phyloP scores from a whole-genome alignment of 1,140 invertebrate species.

The Nebria ingens region DNA sequence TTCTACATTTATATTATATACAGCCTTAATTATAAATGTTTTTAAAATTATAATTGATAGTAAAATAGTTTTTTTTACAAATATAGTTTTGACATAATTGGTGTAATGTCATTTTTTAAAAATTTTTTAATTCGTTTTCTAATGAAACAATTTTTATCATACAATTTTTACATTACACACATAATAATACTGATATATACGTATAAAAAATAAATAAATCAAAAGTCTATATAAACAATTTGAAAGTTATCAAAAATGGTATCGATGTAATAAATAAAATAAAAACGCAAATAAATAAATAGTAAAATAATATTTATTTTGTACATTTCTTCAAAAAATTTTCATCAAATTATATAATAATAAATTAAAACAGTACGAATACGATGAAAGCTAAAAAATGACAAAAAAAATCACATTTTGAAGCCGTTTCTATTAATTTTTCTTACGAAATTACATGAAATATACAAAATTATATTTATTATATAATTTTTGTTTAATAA shows the following conservation, averaged over 20 bases:
- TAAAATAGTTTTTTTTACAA: slow-evolving; percentile 6
- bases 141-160: background rate
- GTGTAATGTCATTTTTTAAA: background rate
- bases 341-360: background rate
- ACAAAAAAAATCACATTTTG: too few relatives aligned
- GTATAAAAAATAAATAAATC: background rate
- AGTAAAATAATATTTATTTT: slow-evolving; percentile 7
- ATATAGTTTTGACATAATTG: too few relatives aligned
- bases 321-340: slow-evolving; percentile 4
- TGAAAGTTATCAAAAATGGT: background rate
- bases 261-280: background rate
- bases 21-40: background rate
- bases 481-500: too few relatives aligned
- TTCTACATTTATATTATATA: slow-evolving; percentile 3
- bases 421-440: too few relatives aligned
- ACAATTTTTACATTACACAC: background rate
- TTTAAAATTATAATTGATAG: background rate
- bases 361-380: background rate
- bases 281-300: background rate
- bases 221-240: background rate
- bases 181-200: background rate
- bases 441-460: too few relatives aligned
- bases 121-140: background rate
- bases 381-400: background rate
- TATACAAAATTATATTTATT: slow-evolving; percentile 4